These are phyloP conservation scores for Acipenser oxyrinchus DNA, from an alignment of 2,797 vertebrate genomes.

Conservation along the genomic window DNA sequence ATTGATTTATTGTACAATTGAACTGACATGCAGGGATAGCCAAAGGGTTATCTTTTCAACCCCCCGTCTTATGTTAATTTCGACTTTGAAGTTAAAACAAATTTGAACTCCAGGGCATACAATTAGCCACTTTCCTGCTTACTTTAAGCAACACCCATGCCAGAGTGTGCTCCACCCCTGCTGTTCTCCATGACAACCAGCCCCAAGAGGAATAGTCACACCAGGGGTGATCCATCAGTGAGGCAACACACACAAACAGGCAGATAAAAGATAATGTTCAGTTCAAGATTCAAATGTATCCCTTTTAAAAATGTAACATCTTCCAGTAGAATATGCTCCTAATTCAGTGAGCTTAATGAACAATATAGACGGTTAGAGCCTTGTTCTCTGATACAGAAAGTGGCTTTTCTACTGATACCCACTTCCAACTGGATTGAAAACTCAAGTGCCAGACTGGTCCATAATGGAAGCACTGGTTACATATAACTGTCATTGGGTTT, in stretches of 20 bases:
- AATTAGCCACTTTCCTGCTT: conserved; percentile 51
- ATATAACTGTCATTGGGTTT: no score
- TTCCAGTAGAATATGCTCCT: no score
- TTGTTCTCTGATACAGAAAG: no score
- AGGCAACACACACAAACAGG: not conserved
- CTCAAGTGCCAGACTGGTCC: no score
- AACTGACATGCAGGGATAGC: conserved; percentile 19
- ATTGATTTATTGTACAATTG: conserved; percentile 38
- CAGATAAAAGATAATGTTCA: not conserved
- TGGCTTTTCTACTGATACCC: no score
- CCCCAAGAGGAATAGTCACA: not conserved
- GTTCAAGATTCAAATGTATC: not conserved
- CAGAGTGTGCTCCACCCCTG: not conserved
- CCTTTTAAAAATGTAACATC: no score
- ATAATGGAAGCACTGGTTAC: no score
- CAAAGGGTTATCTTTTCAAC: conserved; percentile 39
- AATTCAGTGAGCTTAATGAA: no score
- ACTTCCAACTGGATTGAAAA: no score
- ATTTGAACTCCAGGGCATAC: conserved; percentile 34
- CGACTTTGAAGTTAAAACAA: conserved; percentile 51
- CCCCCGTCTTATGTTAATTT: conserved; percentile 27
- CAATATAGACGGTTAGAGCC: no score
- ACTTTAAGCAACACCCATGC: conserved; percentile 4
- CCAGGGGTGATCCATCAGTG: not conserved
- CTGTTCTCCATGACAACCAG: not conserved